Evolutionary conservation across 1,140 invertebrate species (phyloP).

Genomic region (Dolichoris vasculosae): DNA sequence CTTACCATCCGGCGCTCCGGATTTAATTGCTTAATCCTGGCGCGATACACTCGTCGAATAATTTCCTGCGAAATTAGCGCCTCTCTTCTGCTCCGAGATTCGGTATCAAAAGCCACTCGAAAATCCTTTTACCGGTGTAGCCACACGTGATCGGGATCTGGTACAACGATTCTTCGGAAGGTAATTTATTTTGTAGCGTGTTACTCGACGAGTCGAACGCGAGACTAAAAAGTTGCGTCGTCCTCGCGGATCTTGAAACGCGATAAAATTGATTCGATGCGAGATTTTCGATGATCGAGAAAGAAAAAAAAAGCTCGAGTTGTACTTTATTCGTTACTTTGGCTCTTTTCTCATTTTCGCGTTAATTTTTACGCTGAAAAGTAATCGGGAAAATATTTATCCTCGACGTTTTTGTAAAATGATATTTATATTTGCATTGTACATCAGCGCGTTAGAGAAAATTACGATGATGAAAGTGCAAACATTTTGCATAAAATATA

Average conservation of each 20-base stretch:
- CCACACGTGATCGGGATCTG: background rate
- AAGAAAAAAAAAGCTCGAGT: background rate
- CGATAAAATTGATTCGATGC: background rate
- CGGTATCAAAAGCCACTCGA: background rate
- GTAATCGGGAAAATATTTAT: background rate
- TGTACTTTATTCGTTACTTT: background rate
- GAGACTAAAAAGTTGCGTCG: background rate
- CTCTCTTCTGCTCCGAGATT: background rate
- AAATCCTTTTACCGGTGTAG: background rate
- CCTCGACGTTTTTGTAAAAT: background rate
- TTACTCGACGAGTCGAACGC: background rate
- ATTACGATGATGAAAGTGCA: slow-evolving; percentile 7
- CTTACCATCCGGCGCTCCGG: slow-evolving; percentile 46
- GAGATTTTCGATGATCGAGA: background rate
- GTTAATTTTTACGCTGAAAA: background rate
- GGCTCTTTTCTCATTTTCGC: too few relatives aligned
- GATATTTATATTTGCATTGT: background rate
- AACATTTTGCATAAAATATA: slow-evolving; percentile 7
- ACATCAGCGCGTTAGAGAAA: background rate
- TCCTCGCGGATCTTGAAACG: background rate
- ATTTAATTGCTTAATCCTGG: slow-evolving; percentile 53
- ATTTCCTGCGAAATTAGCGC: slow-evolving; percentile 51
- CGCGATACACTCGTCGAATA: slow-evolving; percentile 55
- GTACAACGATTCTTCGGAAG: background rate
- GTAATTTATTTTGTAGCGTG: slow-evolving; percentile 14